Percentiles rank a stretch among this genome's conserved stretches.
phyloP scores from a whole-genome alignment of 2,797 vertebrate genomes.

The Takifugu ocellatus region DNA sequence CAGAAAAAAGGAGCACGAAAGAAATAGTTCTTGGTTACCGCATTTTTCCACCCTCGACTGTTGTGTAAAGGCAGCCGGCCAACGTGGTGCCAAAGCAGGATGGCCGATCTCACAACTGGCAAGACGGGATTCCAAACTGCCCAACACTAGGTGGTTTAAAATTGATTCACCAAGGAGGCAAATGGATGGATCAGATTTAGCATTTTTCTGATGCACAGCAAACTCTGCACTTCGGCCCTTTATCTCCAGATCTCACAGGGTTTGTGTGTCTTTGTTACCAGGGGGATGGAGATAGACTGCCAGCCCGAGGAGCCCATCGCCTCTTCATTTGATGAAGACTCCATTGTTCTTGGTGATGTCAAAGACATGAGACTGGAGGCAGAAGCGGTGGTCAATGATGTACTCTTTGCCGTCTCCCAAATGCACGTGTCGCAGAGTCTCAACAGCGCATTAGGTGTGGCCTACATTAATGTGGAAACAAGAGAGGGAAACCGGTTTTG shows the following conservation, averaged over 20 bases:
- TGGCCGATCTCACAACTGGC: constrained; percentile 11
- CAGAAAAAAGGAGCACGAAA: too few relatives aligned
- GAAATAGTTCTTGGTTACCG: too few relatives aligned
- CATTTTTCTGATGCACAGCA: neutral
- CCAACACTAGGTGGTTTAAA: neutral
- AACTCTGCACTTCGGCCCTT: too few relatives aligned
- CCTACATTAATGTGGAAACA: constrained; percentile 94
- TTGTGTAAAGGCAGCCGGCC: neutral
- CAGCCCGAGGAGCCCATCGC: constrained; percentile 79
- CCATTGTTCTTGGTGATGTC: constrained; percentile 78
- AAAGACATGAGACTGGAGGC: constrained; percentile 98
- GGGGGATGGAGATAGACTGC: constrained; percentile 88
- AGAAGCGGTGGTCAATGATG: constrained; percentile 92
- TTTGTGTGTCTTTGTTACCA: neutral
- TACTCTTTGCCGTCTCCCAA: constrained; percentile 88
- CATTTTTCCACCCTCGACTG: too few relatives aligned
- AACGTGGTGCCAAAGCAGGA: constrained; percentile 3
- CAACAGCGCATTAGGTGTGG: constrained; percentile 83
- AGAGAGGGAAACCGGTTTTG: constrained; percentile 89
- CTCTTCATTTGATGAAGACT: constrained; percentile 77
- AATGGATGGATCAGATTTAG: too few relatives aligned
- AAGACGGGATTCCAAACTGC: neutral
- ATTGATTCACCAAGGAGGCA: neutral
- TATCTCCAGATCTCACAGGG: neutral
- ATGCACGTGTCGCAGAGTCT: constrained; percentile 92